Conservation (phyloP, 2,797 vertebrate genomes). For the Huso huso region DNA sequence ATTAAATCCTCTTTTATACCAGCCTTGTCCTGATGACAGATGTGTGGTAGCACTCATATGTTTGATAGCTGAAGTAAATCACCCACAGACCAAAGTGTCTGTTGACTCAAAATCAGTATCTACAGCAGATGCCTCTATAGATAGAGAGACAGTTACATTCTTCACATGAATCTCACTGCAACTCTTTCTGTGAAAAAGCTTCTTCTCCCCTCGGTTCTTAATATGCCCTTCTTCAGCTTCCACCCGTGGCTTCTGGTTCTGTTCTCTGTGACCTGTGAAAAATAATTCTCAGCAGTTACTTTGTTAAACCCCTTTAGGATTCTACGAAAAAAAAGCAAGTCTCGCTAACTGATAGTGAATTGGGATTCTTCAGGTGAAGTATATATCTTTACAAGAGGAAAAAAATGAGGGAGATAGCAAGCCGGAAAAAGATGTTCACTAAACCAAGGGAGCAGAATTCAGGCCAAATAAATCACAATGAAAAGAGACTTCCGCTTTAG, state of each 20-base stretch:
- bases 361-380: too few relatives aligned
- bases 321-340: too few relatives aligned
- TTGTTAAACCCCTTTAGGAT: too few relatives aligned
- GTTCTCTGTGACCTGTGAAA: conserved; percentile 13
- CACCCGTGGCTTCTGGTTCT: conserved; percentile 6
- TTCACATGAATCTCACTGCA: conserved; percentile 55
- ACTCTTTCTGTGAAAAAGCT: conserved; percentile 19
- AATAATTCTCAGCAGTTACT: conserved; percentile 30
- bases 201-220: too few relatives aligned
- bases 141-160: conserved; percentile 59
- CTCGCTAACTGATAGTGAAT: too few relatives aligned
- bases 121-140: conserved; percentile 58
- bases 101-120: conserved; percentile 51
- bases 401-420: too few relatives aligned
- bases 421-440: too few relatives aligned
- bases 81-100: conserved; percentile 61
- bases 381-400: too few relatives aligned
- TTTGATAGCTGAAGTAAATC: conserved; percentile 69
- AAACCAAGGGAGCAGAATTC: too few relatives aligned
- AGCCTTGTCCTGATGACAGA: conserved; percentile 54
- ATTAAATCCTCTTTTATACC: conserved; percentile 57
- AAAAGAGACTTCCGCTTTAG: too few relatives aligned
- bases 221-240: neutral
- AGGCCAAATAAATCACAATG: too few relatives aligned
- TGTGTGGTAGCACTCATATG: conserved; percentile 58